Percentiles rank a stretch among this genome's conserved stretches.
These are phyloP conservation scores for Carettochelys insculpta DNA, from an alignment of 2,113 vertebrate species.

Conservation along the genomic window DNA sequence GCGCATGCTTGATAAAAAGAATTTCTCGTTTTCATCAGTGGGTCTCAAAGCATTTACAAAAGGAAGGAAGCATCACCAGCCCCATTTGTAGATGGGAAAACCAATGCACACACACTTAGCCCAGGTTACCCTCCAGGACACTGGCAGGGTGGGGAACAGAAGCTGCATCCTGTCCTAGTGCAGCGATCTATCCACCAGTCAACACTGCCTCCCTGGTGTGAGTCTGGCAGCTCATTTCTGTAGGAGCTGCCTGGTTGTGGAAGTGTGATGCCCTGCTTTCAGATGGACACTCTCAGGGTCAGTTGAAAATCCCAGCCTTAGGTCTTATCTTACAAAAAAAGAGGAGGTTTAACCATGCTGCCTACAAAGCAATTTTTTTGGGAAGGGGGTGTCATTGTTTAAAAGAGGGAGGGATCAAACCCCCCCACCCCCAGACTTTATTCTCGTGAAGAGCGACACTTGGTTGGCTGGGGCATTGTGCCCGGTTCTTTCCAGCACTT, in stretches of 20 bases:
- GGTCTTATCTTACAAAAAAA: rapidly evolving
- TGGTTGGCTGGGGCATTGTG: background rate
- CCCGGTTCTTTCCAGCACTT: background rate
- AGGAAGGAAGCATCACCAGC: background rate
- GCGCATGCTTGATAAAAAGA: background rate
- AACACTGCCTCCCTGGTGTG: background rate
- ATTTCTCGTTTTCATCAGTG: background rate
- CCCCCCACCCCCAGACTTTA: background rate
- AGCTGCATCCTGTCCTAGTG: background rate
- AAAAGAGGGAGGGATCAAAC: background rate
- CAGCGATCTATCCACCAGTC: background rate
- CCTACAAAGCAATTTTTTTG: background rate
- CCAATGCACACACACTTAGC: background rate
- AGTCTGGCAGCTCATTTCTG: background rate
- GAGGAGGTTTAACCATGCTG: background rate
- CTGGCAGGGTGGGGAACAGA: background rate
- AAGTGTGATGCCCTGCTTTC: background rate
- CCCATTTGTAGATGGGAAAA: background rate
- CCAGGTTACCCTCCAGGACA: background rate
- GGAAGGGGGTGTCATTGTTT: background rate
- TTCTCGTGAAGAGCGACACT: background rate
- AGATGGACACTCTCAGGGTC: rapidly evolving
- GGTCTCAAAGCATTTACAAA: background rate
- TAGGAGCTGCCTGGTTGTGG: background rate
- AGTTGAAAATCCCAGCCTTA: background rate